Evolutionary conservation across 2,888 invertebrate genomes (phyloP).

Genomic region (Thymelicus acteon): DNA sequence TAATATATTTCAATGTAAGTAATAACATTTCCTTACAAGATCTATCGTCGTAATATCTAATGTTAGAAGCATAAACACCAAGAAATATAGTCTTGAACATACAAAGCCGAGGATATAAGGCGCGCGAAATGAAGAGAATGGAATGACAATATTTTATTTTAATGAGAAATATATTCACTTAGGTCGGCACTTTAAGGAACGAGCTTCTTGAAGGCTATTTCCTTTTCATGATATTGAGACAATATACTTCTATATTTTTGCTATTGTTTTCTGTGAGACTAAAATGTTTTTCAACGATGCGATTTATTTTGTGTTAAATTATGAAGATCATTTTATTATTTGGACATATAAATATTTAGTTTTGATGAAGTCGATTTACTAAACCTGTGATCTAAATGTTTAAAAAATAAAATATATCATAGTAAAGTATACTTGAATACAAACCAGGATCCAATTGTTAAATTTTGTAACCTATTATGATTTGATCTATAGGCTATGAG

Average conservation of each 20-base stretch:
- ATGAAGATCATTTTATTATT: too few species aligned
- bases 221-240: slow-evolving; percentile 27
- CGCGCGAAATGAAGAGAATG: slow-evolving; percentile 37
- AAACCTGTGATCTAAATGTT: too few species aligned
- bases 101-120: slow-evolving; percentile 31
- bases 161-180: slow-evolving; percentile 38
- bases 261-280: slow-evolving; percentile 3
- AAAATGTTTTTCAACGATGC: background rate
- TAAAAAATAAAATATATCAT: too few species aligned
- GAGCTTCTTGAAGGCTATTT: slow-evolving; percentile 28
- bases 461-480: too few species aligned
- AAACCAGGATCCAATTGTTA: too few species aligned
- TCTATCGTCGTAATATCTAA: slow-evolving; percentile 9
- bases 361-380: too few species aligned
- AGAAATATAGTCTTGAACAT: slow-evolving; percentile 28
- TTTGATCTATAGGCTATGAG: too few species aligned
- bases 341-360: too few species aligned
- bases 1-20: background rate
- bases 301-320: background rate
- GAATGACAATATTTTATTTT: slow-evolving; percentile 38
- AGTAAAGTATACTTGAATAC: too few species aligned
- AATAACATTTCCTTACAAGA: slow-evolving; percentile 22
- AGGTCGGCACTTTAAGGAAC: slow-evolving; percentile 31
- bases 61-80: slow-evolving; percentile 21
- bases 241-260: slow-evolving; percentile 17